These are phyloP conservation scores for Itoplectis maculator DNA, from an alignment of 2,888 invertebrate species.

Conservation along the genomic window DNA sequence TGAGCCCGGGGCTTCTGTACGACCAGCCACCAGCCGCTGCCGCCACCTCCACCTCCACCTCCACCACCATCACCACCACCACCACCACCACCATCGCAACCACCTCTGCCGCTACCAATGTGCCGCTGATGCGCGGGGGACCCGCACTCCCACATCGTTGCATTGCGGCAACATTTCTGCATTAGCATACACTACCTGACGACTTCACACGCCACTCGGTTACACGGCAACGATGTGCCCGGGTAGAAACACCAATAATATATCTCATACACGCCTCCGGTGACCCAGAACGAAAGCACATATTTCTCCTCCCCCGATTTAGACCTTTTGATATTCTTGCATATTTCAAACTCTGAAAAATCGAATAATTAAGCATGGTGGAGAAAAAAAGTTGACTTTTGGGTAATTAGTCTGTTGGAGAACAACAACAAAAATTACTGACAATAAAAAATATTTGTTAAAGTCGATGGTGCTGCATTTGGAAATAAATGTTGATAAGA, in stretches of 20 bases:
- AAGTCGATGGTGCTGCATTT: no score
- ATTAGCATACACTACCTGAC: slow-evolving; percentile 15
- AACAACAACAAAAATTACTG: no score
- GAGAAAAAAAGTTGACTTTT: no score
- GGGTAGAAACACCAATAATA: background rate
- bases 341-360: no score
- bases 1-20: background rate
- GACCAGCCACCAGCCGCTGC: background rate
- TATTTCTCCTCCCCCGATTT: background rate
- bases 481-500: no score
- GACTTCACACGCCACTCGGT: slow-evolving; percentile 8
- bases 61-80: background rate
- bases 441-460: no score
- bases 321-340: background rate
- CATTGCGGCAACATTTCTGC: slow-evolving; percentile 24
- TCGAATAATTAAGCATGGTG: no score
- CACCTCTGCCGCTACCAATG: background rate
- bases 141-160: slow-evolving; percentile 10
- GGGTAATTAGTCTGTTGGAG: no score
- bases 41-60: background rate
- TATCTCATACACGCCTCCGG: background rate
- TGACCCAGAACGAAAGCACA: background rate
- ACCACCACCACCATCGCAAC: background rate
- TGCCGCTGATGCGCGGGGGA: slow-evolving; percentile 2
- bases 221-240: background rate